A percentile compares a stretch with the other conserved stretches of the same genome.
phyloP scores from a whole-genome alignment of 2,113 vertebrate species.

The Apteryx owenii region DNA sequence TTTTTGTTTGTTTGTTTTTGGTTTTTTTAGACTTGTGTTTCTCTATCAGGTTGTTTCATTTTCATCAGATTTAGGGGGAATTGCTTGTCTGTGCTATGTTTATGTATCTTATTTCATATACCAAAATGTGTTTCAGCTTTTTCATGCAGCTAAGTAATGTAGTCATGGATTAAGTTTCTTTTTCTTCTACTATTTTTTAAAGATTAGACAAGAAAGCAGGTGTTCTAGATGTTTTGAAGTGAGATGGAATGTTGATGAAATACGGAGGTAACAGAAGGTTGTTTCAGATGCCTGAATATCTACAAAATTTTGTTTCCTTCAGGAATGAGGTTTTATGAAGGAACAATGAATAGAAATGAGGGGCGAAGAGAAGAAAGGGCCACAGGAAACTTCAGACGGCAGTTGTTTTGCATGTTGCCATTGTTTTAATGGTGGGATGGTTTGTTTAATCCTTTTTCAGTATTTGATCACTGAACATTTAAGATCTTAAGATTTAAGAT shows the following conservation, averaged over 20 bases:
- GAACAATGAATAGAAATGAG: background rate
- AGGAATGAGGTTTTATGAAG: background rate
- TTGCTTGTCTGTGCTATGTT: background rate
- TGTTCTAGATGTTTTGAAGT: constrained; percentile 19
- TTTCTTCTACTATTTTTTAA: background rate
- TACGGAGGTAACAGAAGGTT: background rate
- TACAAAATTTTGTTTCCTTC: background rate
- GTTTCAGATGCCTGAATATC: background rate
- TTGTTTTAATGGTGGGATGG: background rate
- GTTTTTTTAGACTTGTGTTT: background rate
- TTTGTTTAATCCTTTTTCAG: background rate
- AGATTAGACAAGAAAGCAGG: background rate
- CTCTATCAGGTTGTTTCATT: background rate
- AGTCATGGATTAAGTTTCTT: background rate
- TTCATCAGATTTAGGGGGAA: background rate
- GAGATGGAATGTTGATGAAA: constrained; percentile 15
- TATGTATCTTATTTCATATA: background rate
- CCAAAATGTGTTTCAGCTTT: background rate
- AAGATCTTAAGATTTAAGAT: background rate
- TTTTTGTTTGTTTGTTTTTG: too few species aligned
- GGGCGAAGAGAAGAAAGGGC: background rate
- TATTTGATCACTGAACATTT: background rate
- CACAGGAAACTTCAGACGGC: background rate
- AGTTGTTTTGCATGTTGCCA: background rate
- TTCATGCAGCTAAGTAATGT: background rate